phyloP scores from a whole-genome alignment of 2,797 vertebrate species.

The Lutra lutra region DNA sequence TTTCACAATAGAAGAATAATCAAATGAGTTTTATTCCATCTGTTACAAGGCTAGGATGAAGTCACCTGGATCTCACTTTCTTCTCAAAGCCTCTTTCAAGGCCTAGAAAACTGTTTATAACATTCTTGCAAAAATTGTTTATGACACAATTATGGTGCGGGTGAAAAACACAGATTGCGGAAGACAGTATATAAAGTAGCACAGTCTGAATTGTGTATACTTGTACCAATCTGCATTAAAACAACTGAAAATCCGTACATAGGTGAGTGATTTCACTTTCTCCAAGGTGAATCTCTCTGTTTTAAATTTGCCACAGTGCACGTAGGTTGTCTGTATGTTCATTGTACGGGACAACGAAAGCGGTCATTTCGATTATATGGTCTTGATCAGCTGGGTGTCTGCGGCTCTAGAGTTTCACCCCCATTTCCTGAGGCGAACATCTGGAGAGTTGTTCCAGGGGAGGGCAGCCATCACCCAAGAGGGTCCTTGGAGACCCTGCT shows the following conservation, averaged over 20 bases:
- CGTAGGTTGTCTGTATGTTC: no score
- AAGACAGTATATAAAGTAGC: neutral
- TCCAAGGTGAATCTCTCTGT: neutral
- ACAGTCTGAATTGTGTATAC: neutral
- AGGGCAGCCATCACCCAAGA: rapidly evolving
- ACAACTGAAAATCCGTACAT: neutral
- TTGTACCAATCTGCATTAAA: neutral
- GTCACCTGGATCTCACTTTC: neutral
- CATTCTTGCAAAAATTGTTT: neutral
- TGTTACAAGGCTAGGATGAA: neutral
- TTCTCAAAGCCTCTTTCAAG: neutral
- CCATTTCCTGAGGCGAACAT: neutral
- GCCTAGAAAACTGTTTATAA: neutral
- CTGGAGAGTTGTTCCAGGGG: neutral
- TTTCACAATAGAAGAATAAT: neutral
- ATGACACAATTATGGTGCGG: neutral
- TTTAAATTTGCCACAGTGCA: neutral
- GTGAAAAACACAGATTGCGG: neutral
- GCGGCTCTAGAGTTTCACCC: rapidly evolving
- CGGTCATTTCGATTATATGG: rapidly evolving
- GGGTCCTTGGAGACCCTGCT: neutral
- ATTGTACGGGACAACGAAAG: neutral
- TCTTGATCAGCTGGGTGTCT: neutral
- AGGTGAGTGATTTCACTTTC: neutral
- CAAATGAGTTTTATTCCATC: neutral